These are phyloP conservation scores for Automeris io DNA, from an alignment of 2,888 invertebrate species.

Conservation along the genomic window DNA sequence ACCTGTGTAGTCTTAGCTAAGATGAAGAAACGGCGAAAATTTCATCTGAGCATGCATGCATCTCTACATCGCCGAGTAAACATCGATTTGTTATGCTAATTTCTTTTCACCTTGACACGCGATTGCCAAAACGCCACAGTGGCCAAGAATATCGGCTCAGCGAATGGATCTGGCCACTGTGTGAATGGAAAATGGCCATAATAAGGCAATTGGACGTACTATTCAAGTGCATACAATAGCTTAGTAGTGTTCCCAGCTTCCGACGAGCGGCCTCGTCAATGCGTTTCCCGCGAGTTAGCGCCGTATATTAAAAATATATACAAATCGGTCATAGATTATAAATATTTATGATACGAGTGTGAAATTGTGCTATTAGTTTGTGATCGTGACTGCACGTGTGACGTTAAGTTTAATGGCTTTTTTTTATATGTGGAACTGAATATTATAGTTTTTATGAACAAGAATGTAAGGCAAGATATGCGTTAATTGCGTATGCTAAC, in stretches of 20 bases:
- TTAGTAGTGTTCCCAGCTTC: constrained; percentile 68
- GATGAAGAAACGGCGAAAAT: constrained; percentile 19
- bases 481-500: constrained; percentile 26
- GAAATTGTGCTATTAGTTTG: constrained; percentile 24
- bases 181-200: constrained; percentile 70
- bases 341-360: constrained; percentile 26
- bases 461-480: background rate
- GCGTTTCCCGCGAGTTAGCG: constrained; percentile 31
- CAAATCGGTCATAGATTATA: constrained; percentile 19
- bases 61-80: constrained; percentile 26
- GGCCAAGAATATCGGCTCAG: constrained; percentile 15
- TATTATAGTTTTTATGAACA: background rate
- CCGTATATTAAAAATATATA: constrained; percentile 20
- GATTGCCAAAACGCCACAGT: constrained; percentile 30
- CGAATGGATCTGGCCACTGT: constrained; percentile 57
- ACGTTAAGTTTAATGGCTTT: constrained; percentile 1
- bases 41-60: constrained; percentile 15
- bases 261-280: constrained; percentile 56
- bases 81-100: constrained; percentile 47
- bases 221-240: constrained; percentile 76
- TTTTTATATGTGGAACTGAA: background rate
- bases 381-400: constrained; percentile 13
- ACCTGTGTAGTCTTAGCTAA: constrained; percentile 18
- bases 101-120: constrained; percentile 45
- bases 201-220: constrained; percentile 64